phyloP scores from a whole-genome alignment of 1,140 invertebrate genomes.

The Zaprionus africanus region DNA sequence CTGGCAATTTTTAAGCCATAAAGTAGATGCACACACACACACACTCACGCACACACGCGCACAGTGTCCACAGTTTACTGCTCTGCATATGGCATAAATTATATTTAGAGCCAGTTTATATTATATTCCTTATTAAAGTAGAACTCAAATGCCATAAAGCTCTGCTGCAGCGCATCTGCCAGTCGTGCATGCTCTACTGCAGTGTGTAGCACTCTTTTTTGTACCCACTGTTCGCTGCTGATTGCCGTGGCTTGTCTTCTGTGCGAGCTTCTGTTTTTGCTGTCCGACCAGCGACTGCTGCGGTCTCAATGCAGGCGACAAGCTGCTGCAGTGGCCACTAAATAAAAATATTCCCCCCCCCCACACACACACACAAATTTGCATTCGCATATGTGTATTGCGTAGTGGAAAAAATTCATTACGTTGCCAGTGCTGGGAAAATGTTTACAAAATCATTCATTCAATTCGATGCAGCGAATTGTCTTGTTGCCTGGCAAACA shows the following conservation, averaged over 20 bases:
- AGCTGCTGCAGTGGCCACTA: neutral
- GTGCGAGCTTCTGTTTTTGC: neutral
- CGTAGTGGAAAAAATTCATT: neutral
- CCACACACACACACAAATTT: neutral
- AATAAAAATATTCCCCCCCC: conserved; percentile 6
- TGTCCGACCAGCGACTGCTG: too few species aligned
- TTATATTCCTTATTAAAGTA: neutral
- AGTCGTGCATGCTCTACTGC: neutral
- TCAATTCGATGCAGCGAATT: neutral
- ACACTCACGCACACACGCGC: neutral
- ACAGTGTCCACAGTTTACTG: neutral
- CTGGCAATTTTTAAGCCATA: conserved; percentile 11
- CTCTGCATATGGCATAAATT: neutral
- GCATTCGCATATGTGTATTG: neutral
- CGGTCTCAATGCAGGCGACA: neutral
- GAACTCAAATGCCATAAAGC: neutral
- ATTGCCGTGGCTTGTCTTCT: conserved; percentile 56
- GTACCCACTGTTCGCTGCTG: conserved; percentile 34
- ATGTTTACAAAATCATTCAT: neutral
- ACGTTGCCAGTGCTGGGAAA: neutral
- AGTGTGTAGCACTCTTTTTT: neutral
- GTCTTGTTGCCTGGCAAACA: neutral
- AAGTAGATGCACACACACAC: neutral
- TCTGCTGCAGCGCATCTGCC: conserved; percentile 1
- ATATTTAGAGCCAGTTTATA: neutral